These are phyloP conservation scores for Melopsittacus undulatus DNA, from an alignment of 2,797 vertebrate species.

Conservation along the genomic window DNA sequence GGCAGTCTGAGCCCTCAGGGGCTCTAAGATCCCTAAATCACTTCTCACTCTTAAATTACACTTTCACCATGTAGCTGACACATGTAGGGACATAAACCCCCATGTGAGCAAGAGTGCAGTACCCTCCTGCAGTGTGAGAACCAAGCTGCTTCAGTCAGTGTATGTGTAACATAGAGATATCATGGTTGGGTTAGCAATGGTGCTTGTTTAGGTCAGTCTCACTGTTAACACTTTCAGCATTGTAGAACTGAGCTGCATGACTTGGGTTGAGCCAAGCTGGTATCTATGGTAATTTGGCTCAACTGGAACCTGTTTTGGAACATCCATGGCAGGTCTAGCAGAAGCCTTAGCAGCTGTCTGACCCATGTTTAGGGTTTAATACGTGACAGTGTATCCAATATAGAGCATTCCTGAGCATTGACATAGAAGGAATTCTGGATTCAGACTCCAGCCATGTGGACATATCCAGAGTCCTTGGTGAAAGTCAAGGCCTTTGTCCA, in stretches of 20 bases:
- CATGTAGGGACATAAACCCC: background rate
- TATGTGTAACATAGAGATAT: fast-evolving
- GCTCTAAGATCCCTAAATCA: background rate
- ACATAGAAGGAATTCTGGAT: background rate
- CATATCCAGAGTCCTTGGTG: background rate
- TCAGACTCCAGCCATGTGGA: background rate
- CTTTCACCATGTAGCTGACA: background rate
- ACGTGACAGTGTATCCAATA: background rate
- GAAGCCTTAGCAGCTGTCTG: background rate
- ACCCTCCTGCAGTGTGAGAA: background rate
- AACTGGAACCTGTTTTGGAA: background rate
- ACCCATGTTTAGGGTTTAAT: fast-evolving
- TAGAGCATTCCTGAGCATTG: background rate
- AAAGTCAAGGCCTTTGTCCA: background rate
- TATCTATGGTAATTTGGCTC: background rate
- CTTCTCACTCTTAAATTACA: background rate
- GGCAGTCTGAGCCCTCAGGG: background rate
- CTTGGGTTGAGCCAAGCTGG: background rate
- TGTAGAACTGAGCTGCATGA: fast-evolving
- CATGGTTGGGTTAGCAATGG: background rate
- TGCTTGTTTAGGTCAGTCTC: background rate
- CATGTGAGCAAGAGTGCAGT: background rate
- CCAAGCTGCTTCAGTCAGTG: background rate
- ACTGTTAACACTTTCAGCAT: background rate
- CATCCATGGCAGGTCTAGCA: background rate